Base-by-base conservation (phyloP, 2,888 invertebrate genomes). In the Clostera curtula region DNA sequence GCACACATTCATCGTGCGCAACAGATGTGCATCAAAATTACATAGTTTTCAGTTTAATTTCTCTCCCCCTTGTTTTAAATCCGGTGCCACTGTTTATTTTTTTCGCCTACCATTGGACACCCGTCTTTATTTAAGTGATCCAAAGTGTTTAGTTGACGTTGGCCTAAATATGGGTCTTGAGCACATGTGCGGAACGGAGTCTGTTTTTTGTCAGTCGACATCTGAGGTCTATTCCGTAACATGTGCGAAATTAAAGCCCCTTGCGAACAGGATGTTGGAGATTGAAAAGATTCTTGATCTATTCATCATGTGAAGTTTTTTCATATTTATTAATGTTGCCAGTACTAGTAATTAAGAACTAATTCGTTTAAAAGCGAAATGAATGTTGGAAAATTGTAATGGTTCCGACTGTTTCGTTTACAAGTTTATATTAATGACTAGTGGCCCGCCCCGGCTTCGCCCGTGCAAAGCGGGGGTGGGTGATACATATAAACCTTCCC, bases 121-220 rank as follows among this genome's bases (percentile, higher is more conserved):
- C 26, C 31, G n/a, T 51, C 27, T 43, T 49, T 49, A 50, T 56
- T 49, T 35, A 30, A 38, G 50, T 36, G 37, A 45, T 52, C 43
- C 36, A 49, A 27, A 31, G 38, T 25, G 41, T 44, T 43, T 49
- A 44, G 33, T 32, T 44, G 41, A 43, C 32, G 46, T 36, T 60
- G 68, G 48, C 66, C 68, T 60, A 53, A 61, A 73, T 73, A 72
- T 61, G 30, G 42, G 32, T 31, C 21, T 25, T 40, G 40, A 30
- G 45, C 68, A 76, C 69, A 73, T 76, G 71, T 73, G 75, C 51
- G 51, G 40, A 46, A 53, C 47, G 35, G 35, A 38, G 53, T 61
- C 63, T 69, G 77, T 72, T 82, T 80, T 82, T 80, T 80, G 74
- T 80, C 68, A 60, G 56, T 50, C 57, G 43, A 63, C 70, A 72